A percentile compares a stretch with the other conserved stretches of the same genome.
Evolutionary conservation across 2,113 vertebrate species (phyloP).

Genomic region (Abramis brama): DNA sequence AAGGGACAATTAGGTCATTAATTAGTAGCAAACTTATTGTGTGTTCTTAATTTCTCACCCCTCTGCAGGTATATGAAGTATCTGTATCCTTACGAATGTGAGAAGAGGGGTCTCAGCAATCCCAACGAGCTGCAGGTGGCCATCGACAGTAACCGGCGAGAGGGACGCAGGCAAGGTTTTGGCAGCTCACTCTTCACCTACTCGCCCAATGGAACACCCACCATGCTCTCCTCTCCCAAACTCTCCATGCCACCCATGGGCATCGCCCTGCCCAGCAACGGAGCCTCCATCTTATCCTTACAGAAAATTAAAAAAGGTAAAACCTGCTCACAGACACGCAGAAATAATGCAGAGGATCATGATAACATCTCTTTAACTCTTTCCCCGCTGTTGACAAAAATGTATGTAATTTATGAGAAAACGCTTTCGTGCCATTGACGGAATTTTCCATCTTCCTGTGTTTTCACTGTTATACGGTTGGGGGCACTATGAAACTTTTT

Average conservation of each 20-base stretch:
- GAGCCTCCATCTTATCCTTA: conserved; percentile 77
- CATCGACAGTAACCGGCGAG: conserved; percentile 94
- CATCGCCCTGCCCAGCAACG: conserved; percentile 82
- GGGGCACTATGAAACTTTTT: no score
- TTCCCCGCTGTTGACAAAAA: no score
- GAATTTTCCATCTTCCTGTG: no score
- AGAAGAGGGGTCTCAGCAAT: conserved; percentile 91
- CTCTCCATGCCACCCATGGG: conserved; percentile 79
- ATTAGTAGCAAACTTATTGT: no score
- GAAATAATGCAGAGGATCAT: neutral
- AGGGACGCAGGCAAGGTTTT: conserved; percentile 92
- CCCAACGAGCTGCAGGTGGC: conserved; percentile 95
- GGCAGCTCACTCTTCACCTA: conserved; percentile 92
- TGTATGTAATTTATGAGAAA: no score
- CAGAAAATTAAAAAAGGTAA: conserved; percentile 96
- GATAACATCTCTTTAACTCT: neutral
- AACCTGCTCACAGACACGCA: no score
- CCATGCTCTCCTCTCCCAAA: conserved; percentile 90
- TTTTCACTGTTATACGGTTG: no score
- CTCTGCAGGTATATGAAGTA: conserved; percentile 96
- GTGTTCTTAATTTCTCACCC: neutral
- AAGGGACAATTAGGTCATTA: no score
- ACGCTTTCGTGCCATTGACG: no score
- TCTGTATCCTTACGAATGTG: conserved; percentile 96
- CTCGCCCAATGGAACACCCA: conserved; percentile 86